Conservation (phyloP, 2,888 invertebrate species). For the Macaria notata region DNA sequence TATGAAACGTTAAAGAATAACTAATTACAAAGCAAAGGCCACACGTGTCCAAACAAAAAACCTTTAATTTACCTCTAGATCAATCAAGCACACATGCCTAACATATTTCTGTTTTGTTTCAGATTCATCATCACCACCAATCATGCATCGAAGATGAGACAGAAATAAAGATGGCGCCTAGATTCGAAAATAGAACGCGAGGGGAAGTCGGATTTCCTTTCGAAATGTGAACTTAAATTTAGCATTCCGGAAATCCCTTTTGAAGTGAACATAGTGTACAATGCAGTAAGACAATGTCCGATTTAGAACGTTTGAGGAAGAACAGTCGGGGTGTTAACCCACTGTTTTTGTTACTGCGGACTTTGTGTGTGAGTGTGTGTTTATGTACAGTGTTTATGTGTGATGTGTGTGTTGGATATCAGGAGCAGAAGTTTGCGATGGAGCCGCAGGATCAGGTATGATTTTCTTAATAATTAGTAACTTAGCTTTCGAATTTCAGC, state of each 20-base stretch:
- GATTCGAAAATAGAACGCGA: constrained; percentile 54
- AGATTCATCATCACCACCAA: constrained; percentile 24
- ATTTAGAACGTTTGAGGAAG: constrained; percentile 49
- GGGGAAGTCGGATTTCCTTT: constrained; percentile 61
- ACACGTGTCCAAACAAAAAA: no score
- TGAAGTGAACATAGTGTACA: constrained; percentile 37
- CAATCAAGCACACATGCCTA: not conserved
- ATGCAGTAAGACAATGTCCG: constrained; percentile 50
- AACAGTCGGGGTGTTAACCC: constrained; percentile 67
- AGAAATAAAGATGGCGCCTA: constrained; percentile 68
- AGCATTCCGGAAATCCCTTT: constrained; percentile 54
- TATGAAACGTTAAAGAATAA: no score
- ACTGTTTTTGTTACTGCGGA: constrained; percentile 69
- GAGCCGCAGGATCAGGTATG: constrained; percentile 91
- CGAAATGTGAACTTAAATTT: constrained; percentile 64
- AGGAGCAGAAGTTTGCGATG: constrained; percentile 93
- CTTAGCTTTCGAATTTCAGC: no score
- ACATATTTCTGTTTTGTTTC: constrained; percentile 28
- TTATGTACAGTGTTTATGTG: constrained; percentile 44
- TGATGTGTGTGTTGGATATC: constrained; percentile 63
- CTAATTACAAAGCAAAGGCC: no score
- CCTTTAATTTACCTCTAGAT: no score
- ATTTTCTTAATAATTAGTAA: constrained; percentile 14
- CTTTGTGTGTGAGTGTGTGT: constrained; percentile 40
- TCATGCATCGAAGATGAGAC: constrained; percentile 23